Percentiles rank a stretch among this genome's conserved stretches.
These are phyloP conservation scores for Gadopsis marmoratus DNA, from an alignment of 2,797 vertebrate species.

Conservation along the genomic window DNA sequence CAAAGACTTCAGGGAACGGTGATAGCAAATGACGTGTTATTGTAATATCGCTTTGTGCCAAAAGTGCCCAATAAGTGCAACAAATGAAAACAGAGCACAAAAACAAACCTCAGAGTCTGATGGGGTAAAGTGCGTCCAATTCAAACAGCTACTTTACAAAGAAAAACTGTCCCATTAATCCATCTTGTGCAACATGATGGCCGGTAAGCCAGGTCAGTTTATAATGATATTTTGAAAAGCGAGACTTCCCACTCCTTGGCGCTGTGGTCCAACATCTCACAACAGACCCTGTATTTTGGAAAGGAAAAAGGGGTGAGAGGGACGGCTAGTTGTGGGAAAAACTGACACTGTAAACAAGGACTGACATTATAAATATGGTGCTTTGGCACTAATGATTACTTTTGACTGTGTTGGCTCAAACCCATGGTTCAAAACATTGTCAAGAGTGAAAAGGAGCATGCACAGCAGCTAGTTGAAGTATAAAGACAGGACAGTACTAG, in stretches of 20 bases:
- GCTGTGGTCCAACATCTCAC: constrained; percentile 90
- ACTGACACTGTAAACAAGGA: constrained; percentile 37
- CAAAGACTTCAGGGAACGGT: constrained; percentile 15
- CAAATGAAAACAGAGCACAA: constrained; percentile 31
- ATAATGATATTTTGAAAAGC: constrained; percentile 60
- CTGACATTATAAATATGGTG: constrained; percentile 47
- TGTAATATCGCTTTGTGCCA: constrained; percentile 23
- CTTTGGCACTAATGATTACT: constrained; percentile 47
- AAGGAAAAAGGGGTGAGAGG: constrained; percentile 81
- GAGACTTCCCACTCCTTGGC: constrained; percentile 83
- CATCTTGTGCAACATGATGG: constrained; percentile 32
- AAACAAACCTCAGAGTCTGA: constrained; percentile 37
- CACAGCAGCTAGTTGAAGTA: background rate
- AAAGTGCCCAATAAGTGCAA: constrained; percentile 42
- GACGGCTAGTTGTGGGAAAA: constrained; percentile 26
- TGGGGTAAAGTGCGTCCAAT: constrained; percentile 25
- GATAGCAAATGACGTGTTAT: constrained; percentile 35
- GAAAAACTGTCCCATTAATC: constrained; percentile 23
- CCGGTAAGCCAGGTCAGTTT: constrained; percentile 63
- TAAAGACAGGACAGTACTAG: background rate
- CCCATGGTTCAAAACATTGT: constrained; percentile 31
- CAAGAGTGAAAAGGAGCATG: constrained; percentile 26
- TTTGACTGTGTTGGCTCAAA: constrained; percentile 35
- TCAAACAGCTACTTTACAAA: constrained; percentile 24
- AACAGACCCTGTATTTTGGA: constrained; percentile 90